Conservation (phyloP, 1,140 invertebrate species). For the Hylaeus anthracinus region DNA sequence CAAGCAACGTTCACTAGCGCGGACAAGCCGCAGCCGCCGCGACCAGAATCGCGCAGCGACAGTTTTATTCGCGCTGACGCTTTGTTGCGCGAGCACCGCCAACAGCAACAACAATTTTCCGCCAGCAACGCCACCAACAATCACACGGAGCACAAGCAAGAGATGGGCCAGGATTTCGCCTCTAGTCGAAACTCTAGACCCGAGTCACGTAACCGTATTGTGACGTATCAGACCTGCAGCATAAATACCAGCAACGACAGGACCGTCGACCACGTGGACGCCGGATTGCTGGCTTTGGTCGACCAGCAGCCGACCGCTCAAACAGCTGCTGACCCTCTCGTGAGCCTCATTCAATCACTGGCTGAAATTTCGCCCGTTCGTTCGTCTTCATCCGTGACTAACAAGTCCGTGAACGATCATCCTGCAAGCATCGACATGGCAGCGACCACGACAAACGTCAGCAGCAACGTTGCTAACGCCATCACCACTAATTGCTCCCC, state of each 20-base stretch:
- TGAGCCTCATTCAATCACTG: slow-evolving; percentile 79
- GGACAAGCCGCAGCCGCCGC: slow-evolving; percentile 64
- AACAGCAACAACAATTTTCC: slow-evolving; percentile 46
- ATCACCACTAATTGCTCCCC: slow-evolving; percentile 73
- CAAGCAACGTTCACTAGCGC: slow-evolving; percentile 32
- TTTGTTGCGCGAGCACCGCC: slow-evolving; percentile 69
- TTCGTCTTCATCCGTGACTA: slow-evolving; percentile 63
- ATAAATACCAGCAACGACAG: slow-evolving; percentile 59
- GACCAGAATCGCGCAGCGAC: slow-evolving; percentile 74
- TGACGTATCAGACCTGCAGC: slow-evolving; percentile 62
- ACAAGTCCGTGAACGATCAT: slow-evolving; percentile 65
- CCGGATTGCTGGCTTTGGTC: slow-evolving; percentile 79
- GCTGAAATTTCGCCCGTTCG: slow-evolving; percentile 74
- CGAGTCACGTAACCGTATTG: slow-evolving; percentile 58
- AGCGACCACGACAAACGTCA: slow-evolving; percentile 57
- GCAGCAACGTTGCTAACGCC: slow-evolving; percentile 65
- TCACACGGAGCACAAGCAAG: slow-evolving; percentile 42
- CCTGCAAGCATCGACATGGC: slow-evolving; percentile 54
- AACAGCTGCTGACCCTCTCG: slow-evolving; percentile 69
- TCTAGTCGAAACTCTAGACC: slow-evolving; percentile 46
- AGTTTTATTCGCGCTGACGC: slow-evolving; percentile 72
- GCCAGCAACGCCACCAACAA: slow-evolving; percentile 28
- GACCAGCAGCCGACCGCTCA: slow-evolving; percentile 68
- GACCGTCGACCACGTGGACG: slow-evolving; percentile 69
- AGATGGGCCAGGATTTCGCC: slow-evolving; percentile 33